Evolutionary conservation across 2,797 vertebrate genomes (phyloP), one percentile per base, ranked within the genome.

Genomic region (Danio kyathit): DNA sequence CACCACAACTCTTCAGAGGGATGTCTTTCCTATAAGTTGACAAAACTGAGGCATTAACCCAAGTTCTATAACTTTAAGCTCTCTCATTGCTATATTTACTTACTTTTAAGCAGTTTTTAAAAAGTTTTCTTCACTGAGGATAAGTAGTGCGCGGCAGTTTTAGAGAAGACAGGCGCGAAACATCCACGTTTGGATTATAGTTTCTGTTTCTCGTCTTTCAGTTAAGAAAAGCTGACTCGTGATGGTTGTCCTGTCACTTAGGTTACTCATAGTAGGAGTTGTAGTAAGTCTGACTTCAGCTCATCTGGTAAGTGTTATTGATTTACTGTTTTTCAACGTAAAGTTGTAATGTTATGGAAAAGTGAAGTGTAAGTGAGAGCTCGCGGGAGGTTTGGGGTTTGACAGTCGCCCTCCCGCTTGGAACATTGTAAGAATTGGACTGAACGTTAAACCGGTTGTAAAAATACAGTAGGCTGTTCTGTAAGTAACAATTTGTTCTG

Each of bases 161-260:
- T 74, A 71, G 63, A 79, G 51, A 57, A 72, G 80, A 43, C 59
- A 63, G 82, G 72, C 83, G 66, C 79, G 82, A 81, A 86, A 74
- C 67, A 73, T 83, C 56, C 78, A 64, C n/a, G 75, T 74, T 82
- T 83, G 90, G 89, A 90, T 87, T 89, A 87, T 63, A 63, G 85
- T 85, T 80, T 83, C 75, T 80, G 75, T 72, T 81, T 70, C 74
- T 86, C 74, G 67, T 54, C 83, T 64, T 81, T 70, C 79, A 57
- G 65, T 81, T 76, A 51, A 70, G 74, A 72, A 73, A 87, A 78
- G 61, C 75, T 86, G 90, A 91, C 92, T 92, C 94, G 95, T 92
- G 95, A 98, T 98, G 97, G 94, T 94, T 89, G 91, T 94, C 90
- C 94, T 94, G 88, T 95, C 95, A 92, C 92, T 96, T 72, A 95